A percentile compares a stretch with the other conserved stretches of the same genome.
These are phyloP conservation scores for Andrena minutula DNA, from an alignment of 2,888 invertebrate species.

Conservation along the genomic window DNA sequence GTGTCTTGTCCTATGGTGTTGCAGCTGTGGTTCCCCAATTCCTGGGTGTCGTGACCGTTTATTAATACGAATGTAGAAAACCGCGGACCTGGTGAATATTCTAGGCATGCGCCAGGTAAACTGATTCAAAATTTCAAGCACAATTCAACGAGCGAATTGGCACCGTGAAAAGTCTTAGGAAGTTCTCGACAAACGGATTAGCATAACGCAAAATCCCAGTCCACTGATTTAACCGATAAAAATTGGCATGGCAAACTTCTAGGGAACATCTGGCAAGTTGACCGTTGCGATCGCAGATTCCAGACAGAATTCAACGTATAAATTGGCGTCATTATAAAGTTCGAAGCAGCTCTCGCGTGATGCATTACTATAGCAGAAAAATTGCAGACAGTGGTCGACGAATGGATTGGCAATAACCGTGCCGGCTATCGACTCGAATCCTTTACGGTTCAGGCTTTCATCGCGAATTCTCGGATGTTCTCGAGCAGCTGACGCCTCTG, in stretches of 20 bases:
- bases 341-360: slow-evolving; percentile 15
- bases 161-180: slow-evolving; percentile 6
- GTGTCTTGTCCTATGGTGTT: too few species aligned
- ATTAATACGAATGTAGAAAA: neutral
- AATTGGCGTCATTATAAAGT: slow-evolving; percentile 54
- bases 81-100: slow-evolving; percentile 12
- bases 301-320: slow-evolving; percentile 36
- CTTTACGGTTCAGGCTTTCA: slow-evolving; percentile 40
- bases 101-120: neutral
- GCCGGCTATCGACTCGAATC: neutral
- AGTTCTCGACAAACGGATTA: slow-evolving; percentile 1
- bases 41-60: too few species aligned
- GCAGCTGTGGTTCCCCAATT: too few species aligned
- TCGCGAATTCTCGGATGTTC: slow-evolving; percentile 37
- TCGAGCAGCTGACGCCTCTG: slow-evolving; percentile 62
- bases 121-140: slow-evolving; percentile 24
- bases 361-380: slow-evolving; percentile 35
- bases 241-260: slow-evolving; percentile 38
- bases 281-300: slow-evolving; percentile 34
- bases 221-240: slow-evolving; percentile 31
- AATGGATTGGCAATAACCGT: slow-evolving; percentile 47
- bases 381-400: slow-evolving; percentile 42
- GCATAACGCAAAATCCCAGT: slow-evolving; percentile 25
- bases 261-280: slow-evolving; percentile 22
- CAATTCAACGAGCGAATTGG: slow-evolving; percentile 22